Evolutionary conservation across 2,888 invertebrate genomes (phyloP).

Genomic region (Scaeva pyrastri): DNA sequence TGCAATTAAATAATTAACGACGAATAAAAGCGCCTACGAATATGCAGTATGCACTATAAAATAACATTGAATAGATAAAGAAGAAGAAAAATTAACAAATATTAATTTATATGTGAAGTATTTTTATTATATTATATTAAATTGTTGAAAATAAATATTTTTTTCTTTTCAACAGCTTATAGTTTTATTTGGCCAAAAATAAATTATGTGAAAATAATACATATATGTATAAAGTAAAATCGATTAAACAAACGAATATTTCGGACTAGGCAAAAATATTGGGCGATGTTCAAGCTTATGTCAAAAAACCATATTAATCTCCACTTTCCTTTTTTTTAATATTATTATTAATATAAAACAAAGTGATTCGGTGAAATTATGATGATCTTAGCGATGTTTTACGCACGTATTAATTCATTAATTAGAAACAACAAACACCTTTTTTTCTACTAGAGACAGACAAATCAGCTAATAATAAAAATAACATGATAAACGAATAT

Average conservation of each 20-base stretch:
- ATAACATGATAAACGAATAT: neutral
- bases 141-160: no score
- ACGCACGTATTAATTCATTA: neutral
- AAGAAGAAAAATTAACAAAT: neutral
- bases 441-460: neutral
- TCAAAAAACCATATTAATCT: neutral
- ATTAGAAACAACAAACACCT: neutral
- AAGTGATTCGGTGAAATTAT: neutral
- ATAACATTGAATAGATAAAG: neutral
- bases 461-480: neutral
- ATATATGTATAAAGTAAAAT: no score
- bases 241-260: no score
- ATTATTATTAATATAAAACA: neutral
- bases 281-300: no score
- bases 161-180: no score
- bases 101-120: neutral
- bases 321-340: neutral
- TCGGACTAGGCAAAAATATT: no score
- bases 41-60: neutral
- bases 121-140: no score
- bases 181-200: no score
- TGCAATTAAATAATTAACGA: neutral
- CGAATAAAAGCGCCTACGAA: constrained; percentile 6
- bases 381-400: neutral
- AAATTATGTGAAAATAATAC: no score